phyloP scores from a whole-genome alignment of 2,113 vertebrate species.

The Lates calcarifer region DNA sequence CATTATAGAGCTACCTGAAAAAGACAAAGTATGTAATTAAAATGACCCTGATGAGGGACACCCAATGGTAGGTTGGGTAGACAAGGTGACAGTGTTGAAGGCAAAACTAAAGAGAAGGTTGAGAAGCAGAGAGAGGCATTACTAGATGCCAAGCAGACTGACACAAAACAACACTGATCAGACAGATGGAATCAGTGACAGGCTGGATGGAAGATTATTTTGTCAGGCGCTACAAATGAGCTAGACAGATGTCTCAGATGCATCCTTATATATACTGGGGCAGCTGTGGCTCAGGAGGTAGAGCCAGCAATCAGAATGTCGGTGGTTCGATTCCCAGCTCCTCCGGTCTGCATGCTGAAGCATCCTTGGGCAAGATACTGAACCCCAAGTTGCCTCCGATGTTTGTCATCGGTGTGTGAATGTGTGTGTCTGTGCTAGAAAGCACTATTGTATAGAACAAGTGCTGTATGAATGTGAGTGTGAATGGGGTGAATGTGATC shows the following conservation, averaged over 20 bases:
- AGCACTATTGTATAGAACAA: no score
- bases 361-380: no score
- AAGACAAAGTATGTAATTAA: not conserved
- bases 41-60: not conserved
- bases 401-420: no score
- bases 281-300: no score
- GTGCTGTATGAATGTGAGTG: no score
- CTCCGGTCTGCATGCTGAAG: no score
- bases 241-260: not conserved
- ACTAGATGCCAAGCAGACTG: constrained; percentile 43
- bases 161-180: constrained; percentile 19
- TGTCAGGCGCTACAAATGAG: constrained; percentile 21
- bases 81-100: constrained; percentile 32
- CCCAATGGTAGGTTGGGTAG: constrained; percentile 5
- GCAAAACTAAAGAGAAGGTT: constrained; percentile 58
- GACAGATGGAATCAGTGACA: constrained; percentile 65
- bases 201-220: not conserved
- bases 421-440: no score
- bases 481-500: no score
- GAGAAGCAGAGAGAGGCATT: constrained; percentile 55
- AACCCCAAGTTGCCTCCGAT: no score
- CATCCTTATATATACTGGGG: not conserved
- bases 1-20: not conserved
- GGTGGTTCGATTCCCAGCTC: no score
- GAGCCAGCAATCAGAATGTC: no score